Conservation (phyloP, 2,888 invertebrate species). For the Pseudeuparius sepicola region DNA sequence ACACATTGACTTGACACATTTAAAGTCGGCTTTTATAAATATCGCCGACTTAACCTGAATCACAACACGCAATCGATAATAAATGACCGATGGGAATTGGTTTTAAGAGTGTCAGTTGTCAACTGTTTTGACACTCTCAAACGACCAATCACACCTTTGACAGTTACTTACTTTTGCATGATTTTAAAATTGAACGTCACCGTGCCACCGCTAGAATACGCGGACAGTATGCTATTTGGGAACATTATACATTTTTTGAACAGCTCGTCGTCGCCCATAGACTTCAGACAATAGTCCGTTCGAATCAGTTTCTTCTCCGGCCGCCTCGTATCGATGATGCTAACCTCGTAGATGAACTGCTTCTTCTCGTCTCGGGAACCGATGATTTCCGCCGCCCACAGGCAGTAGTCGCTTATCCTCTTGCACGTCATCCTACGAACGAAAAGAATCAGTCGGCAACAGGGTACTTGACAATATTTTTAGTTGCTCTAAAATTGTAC, state of each 20-base stretch:
- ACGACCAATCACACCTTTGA: neutral
- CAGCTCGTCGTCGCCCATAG: conserved; percentile 28
- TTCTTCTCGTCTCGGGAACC: conserved; percentile 26
- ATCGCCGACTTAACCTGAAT: no score
- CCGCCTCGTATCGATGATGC: conserved; percentile 28
- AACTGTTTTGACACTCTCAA: no score
- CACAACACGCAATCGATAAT: no score
- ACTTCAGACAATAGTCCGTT: conserved; percentile 30
- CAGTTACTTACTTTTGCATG: conserved; percentile 1
- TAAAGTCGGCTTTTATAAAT: no score
- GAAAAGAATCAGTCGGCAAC: no score
- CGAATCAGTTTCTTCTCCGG: conserved; percentile 29
- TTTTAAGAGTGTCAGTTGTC: no score
- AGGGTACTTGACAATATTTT: no score
- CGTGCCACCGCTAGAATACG: conserved; percentile 28
- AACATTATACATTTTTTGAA: conserved; percentile 30
- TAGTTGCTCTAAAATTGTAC: no score
- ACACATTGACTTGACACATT: no score
- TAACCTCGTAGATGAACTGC: conserved; percentile 30
- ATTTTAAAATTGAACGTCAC: conserved; percentile 24
- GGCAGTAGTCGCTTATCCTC: conserved; percentile 27
- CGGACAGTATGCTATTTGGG: conserved; percentile 28
- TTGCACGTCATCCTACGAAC: conserved; percentile 26
- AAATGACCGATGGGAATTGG: no score
- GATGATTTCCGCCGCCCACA: conserved; percentile 31